Conservation (phyloP, 2,113 vertebrate genomes). For the Echinops telfairi region DNA sequence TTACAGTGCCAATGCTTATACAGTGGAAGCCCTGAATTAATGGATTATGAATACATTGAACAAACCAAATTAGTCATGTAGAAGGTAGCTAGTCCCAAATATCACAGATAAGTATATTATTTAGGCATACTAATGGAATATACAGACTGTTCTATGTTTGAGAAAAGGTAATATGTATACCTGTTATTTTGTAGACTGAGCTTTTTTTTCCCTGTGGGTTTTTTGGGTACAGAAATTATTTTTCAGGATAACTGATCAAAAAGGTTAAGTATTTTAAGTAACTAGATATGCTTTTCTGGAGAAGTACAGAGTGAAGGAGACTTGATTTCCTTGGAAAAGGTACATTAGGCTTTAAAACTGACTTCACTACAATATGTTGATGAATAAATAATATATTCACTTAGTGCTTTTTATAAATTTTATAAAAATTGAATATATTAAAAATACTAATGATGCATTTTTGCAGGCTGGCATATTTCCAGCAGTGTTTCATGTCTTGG, state of each 20-base stretch:
- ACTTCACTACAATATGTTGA: background rate
- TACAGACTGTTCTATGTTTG: background rate
- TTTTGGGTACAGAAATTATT: conserved; percentile 1
- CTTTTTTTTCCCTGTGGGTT: background rate
- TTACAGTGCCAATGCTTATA: background rate
- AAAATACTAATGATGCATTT: background rate
- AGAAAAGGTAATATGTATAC: background rate
- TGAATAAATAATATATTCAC: background rate
- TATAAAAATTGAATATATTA: background rate
- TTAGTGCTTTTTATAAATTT: conserved; percentile 6
- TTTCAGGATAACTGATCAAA: conserved; percentile 55
- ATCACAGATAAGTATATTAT: conserved; percentile 2
- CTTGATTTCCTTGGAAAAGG: conserved; percentile 16
- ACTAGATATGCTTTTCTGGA: background rate
- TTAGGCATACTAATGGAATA: background rate
- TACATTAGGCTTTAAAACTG: conserved; percentile 20
- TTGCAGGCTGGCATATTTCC: background rate
- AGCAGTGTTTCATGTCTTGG: background rate
- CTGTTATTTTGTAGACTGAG: conserved; percentile 10
- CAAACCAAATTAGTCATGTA: conserved; percentile 35
- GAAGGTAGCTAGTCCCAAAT: background rate
- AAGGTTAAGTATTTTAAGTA: conserved; percentile 26
- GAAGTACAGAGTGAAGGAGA: background rate
- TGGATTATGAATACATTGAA: background rate
- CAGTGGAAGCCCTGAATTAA: conserved; percentile 23